Evolutionary conservation across 2,888 invertebrate genomes (phyloP).

Genomic region (Adelphocoris suturalis): DNA sequence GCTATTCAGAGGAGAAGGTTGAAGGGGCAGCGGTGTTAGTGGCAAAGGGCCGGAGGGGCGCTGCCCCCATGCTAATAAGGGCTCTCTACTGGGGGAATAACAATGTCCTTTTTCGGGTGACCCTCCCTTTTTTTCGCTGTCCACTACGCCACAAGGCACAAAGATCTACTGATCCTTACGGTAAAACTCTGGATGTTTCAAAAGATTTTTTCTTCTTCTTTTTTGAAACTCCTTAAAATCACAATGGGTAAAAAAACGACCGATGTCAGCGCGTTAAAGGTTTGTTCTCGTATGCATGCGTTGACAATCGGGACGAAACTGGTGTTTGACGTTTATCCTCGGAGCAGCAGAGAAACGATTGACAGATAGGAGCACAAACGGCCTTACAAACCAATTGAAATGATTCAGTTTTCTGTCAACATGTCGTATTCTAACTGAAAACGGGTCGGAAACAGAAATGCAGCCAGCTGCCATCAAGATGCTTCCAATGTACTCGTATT

Average conservation of each 20-base stretch:
- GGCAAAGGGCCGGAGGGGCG: constrained; percentile 37
- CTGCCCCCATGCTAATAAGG: constrained; percentile 67
- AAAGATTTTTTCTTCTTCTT: not conserved
- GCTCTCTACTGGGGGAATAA: constrained; percentile 56
- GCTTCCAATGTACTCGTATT: too few relatives aligned
- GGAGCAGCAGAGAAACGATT: not conserved
- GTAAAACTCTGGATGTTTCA: not conserved
- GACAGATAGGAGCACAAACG: not conserved
- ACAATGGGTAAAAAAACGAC: not conserved
- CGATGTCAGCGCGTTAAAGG: not conserved
- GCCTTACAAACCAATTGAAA: not conserved
- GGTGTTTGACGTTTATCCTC: not conserved
- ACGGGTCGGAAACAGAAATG: too few relatives aligned
- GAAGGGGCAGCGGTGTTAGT: constrained; percentile 39
- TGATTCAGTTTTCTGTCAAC: not conserved
- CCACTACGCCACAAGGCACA: constrained; percentile 26
- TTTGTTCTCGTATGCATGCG: not conserved
- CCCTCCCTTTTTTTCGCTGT: constrained; percentile 40
- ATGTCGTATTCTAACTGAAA: not conserved
- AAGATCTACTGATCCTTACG: not conserved
- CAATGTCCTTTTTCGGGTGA: constrained; percentile 50
- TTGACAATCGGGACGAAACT: not conserved
- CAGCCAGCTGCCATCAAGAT: too few relatives aligned
- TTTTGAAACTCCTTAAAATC: too few relatives aligned
- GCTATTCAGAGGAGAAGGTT: constrained; percentile 68